These are phyloP conservation scores for Danio jaintianensis DNA, from an alignment of 2,797 vertebrate genomes.

Conservation along the genomic window DNA sequence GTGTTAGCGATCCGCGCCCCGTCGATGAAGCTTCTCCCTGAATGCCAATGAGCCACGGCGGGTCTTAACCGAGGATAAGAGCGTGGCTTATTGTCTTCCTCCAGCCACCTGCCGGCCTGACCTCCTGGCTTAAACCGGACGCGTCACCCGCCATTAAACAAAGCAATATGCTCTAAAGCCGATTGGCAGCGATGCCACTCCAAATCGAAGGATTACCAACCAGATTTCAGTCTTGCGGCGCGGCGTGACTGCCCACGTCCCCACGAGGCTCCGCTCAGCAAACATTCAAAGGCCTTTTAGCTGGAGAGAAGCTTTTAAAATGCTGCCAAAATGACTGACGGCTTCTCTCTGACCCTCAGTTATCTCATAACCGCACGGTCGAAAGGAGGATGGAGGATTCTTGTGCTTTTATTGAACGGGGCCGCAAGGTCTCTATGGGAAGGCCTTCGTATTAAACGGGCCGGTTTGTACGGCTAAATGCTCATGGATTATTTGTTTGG, in stretches of 20 bases:
- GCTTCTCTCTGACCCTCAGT: conserved; percentile 23
- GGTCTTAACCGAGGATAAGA: conserved; percentile 56
- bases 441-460: conserved; percentile 43
- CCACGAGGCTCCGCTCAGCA: conserved; percentile 9
- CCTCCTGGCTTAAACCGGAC: conserved; percentile 54
- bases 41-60: conserved; percentile 54
- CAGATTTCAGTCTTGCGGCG: conserved; percentile 34
- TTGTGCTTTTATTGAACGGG: conserved; percentile 27
- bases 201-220: conserved; percentile 51
- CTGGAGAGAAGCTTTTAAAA: conserved; percentile 13
- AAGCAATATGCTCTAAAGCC: conserved; percentile 60
- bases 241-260: conserved; percentile 11
- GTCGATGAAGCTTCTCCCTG: conserved; percentile 47
- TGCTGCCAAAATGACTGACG: conserved; percentile 17
- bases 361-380: conserved; percentile 30
- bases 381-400: not conserved
- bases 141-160: conserved; percentile 61
- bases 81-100: conserved; percentile 56
- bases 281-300: conserved; percentile 28
- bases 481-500: conserved; percentile 11
- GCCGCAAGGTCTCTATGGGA: conserved; percentile 18
- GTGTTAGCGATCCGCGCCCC: conserved; percentile 39
- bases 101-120: conserved; percentile 57
- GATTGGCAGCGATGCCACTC: conserved; percentile 46
- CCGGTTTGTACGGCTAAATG: conserved; percentile 37